A percentile compares a stretch with the other conserved stretches of the same genome.
These are phyloP conservation scores for Hirtodrosophila duncani DNA, from an alignment of 2,888 invertebrate species.

Conservation along the genomic window DNA sequence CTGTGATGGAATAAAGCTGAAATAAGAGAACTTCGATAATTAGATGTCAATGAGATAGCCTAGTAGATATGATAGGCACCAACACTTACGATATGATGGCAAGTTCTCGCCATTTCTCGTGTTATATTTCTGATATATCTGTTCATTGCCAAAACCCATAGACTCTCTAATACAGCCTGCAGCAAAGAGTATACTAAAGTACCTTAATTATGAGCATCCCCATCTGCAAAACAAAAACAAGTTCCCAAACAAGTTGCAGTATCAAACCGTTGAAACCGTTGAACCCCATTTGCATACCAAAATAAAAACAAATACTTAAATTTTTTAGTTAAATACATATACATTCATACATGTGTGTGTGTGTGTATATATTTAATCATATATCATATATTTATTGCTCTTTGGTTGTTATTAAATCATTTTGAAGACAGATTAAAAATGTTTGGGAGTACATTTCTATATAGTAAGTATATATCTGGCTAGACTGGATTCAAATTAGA, in stretches of 20 bases:
- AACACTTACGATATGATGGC: too few relatives aligned
- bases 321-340: neutral
- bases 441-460: slow-evolving; percentile 34
- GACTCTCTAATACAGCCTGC: too few relatives aligned
- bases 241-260: slow-evolving; percentile 10
- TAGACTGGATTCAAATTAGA: slow-evolving; percentile 55
- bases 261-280: slow-evolving; percentile 4
- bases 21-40: too few relatives aligned
- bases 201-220: too few relatives aligned
- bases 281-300: slow-evolving; percentile 9
- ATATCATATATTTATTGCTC: slow-evolving; percentile 43
- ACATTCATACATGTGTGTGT: slow-evolving; percentile 3
- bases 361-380: slow-evolving; percentile 23
- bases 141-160: too few relatives aligned
- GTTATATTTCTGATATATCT: too few relatives aligned
- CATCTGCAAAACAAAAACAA: slow-evolving; percentile 6
- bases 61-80: too few relatives aligned
- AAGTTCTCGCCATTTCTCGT: too few relatives aligned
- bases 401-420: slow-evolving; percentile 47
- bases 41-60: too few relatives aligned
- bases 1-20: too few relatives aligned
- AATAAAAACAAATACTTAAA: neutral
- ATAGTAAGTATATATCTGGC: slow-evolving; percentile 30
- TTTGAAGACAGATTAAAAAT: slow-evolving; percentile 59
- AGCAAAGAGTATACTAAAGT: too few relatives aligned